Evolutionary conservation across 2,797 vertebrate species (phyloP).

Genomic region (Alosa sapidissima): DNA sequence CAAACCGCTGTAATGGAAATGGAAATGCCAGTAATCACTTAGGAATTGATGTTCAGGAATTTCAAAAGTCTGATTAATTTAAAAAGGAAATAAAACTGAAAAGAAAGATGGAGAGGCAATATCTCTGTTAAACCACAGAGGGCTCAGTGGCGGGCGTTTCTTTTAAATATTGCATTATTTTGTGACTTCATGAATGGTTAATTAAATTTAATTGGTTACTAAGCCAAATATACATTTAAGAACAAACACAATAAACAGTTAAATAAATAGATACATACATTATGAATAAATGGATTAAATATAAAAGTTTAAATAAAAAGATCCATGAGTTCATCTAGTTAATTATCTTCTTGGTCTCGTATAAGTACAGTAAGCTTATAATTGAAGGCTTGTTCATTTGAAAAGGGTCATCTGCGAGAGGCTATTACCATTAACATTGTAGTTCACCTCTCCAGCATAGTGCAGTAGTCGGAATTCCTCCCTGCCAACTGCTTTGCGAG

Average conservation of each 20-base stretch:
- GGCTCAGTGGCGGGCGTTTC: too few relatives aligned
- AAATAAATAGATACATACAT: too few relatives aligned
- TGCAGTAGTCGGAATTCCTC: constrained; percentile 94
- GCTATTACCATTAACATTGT: constrained; percentile 84
- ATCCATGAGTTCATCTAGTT: too few relatives aligned
- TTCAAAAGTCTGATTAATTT: neutral
- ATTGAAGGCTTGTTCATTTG: too few relatives aligned
- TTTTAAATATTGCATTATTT: too few relatives aligned
- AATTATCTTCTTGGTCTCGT: too few relatives aligned
- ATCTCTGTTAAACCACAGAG: neutral
- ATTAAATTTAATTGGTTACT: too few relatives aligned
- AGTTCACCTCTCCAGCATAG: constrained; percentile 97
- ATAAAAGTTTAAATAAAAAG: neutral
- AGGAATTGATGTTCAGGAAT: neutral
- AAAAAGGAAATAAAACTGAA: neutral
- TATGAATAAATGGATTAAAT: neutral
- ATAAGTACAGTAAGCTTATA: too few relatives aligned
- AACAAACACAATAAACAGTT: too few relatives aligned
- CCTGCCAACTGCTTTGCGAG: constrained; percentile 85
- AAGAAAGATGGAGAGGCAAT: neutral
- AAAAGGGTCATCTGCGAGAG: too few relatives aligned
- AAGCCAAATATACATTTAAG: too few relatives aligned
- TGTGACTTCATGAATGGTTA: neutral
- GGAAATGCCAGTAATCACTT: neutral
- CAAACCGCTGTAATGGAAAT: neutral